These are phyloP conservation scores for Ophiodon elongatus DNA, from an alignment of 2,113 vertebrate species.

Conservation along the genomic window DNA sequence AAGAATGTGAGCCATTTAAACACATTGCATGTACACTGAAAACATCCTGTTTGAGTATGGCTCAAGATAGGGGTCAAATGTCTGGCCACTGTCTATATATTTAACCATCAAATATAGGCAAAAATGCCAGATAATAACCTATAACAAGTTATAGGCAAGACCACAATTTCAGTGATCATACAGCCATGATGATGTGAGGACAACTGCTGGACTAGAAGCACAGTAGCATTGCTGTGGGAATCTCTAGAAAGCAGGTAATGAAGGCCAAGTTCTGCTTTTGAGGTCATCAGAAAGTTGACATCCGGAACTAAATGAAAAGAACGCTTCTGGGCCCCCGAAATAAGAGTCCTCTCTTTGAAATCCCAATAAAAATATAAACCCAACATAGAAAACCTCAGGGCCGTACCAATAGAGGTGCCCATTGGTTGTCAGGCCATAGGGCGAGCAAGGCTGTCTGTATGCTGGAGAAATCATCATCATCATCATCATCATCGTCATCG, in stretches of 20 bases:
- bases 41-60: background rate
- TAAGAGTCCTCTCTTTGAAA: background rate
- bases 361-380: conserved; percentile 12
- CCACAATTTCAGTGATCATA: background rate
- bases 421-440: too few relatives aligned
- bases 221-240: background rate
- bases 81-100: background rate
- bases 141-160: background rate
- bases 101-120: background rate
- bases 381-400: conserved; percentile 22
- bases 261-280: background rate
- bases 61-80: background rate
- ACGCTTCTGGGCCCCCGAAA: conserved; percentile 24
- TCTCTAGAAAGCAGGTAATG: conserved; percentile 1
- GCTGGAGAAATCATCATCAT: conserved; percentile 9
- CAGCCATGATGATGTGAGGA: background rate
- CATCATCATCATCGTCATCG: too few relatives aligned
- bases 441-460: conserved; percentile 30
- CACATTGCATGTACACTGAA: background rate
- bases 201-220: too few relatives aligned
- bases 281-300: background rate
- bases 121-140: background rate
- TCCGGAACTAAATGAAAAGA: background rate
- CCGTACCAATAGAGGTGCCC: conserved; percentile 26
- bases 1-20: background rate